Percentiles rank a stretch among this genome's conserved stretches.
These are phyloP conservation scores for Corydoras sp. DNA, from an alignment of 2,113 vertebrate species.

Conservation along the genomic window DNA sequence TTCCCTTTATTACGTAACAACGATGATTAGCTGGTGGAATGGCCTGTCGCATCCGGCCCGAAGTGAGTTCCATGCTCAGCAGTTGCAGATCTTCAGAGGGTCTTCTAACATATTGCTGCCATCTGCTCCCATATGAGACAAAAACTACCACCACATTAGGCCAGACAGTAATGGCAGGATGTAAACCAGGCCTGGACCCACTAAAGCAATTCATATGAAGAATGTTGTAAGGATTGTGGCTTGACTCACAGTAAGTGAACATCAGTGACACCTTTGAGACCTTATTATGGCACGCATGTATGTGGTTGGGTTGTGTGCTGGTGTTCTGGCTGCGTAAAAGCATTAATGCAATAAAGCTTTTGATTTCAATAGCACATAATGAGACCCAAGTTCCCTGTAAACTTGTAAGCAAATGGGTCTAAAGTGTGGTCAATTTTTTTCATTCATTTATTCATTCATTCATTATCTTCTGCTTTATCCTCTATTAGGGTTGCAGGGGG, in stretches of 20 bases:
- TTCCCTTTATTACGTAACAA: constrained; percentile 33
- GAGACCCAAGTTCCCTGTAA: too few relatives aligned
- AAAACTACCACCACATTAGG: constrained; percentile 14
- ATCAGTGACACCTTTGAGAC: constrained; percentile 13
- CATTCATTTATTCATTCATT: too few relatives aligned
- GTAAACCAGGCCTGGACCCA: constrained; percentile 21
- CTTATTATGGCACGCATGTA: neutral
- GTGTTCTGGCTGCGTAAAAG: neutral
- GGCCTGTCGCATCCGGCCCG: constrained; percentile 25
- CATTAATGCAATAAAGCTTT: too few relatives aligned
- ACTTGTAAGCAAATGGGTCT: constrained; percentile 6
- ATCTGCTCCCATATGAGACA: constrained; percentile 16
- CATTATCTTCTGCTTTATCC: too few relatives aligned
- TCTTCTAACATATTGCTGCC: constrained; percentile 30
- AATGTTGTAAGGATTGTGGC: constrained; percentile 9
- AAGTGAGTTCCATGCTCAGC: constrained; percentile 22
- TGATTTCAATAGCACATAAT: too few relatives aligned
- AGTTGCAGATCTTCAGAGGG: constrained; percentile 15
- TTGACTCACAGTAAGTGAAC: constrained; percentile 9
- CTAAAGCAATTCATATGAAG: neutral
- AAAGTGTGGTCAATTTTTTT: neutral
- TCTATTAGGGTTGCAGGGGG: too few relatives aligned
- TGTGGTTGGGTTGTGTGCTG: constrained; percentile 3
- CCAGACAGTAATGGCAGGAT: constrained; percentile 27
- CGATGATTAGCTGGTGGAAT: constrained; percentile 39